Evolutionary conservation across 2,113 vertebrate genomes (phyloP).

Genomic region (Saimiri boliviensis): DNA sequence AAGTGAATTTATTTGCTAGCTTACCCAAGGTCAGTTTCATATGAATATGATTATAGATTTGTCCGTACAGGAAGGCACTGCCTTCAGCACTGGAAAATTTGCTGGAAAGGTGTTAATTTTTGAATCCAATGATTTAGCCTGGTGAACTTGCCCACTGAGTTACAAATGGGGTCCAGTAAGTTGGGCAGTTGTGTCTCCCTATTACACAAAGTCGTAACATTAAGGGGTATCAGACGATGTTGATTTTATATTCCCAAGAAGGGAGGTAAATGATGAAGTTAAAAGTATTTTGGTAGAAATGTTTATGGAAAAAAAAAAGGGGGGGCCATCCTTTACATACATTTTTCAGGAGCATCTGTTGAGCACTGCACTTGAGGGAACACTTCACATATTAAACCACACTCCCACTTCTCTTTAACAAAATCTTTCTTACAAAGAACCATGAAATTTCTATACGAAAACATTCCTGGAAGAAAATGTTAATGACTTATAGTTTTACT

Average conservation of each 20-base stretch:
- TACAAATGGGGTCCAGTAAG: no score
- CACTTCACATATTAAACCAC: neutral
- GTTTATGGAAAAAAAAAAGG: no score
- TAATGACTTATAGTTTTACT: neutral
- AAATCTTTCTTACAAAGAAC: neutral
- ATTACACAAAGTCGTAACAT: no score
- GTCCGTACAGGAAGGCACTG: neutral
- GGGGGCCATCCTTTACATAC: neutral
- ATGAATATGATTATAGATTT: neutral
- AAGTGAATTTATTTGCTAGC: neutral
- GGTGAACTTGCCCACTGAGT: neutral
- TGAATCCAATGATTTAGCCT: neutral
- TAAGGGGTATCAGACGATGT: neutral
- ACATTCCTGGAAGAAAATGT: neutral
- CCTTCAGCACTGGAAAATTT: neutral
- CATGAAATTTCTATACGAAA: neutral
- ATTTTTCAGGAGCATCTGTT: neutral
- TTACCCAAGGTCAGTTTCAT: neutral
- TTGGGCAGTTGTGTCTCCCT: neutral
- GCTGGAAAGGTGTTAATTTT: neutral
- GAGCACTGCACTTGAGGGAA: neutral
- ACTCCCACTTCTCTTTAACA: neutral
- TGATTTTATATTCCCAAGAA: neutral
- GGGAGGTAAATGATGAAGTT: neutral
- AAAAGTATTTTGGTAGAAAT: neutral